Evolutionary conservation across 2,113 vertebrate species (phyloP), one percentile per base, ranked within the genome.

Genomic region (Sphaerodactylus townsendi): DNA sequence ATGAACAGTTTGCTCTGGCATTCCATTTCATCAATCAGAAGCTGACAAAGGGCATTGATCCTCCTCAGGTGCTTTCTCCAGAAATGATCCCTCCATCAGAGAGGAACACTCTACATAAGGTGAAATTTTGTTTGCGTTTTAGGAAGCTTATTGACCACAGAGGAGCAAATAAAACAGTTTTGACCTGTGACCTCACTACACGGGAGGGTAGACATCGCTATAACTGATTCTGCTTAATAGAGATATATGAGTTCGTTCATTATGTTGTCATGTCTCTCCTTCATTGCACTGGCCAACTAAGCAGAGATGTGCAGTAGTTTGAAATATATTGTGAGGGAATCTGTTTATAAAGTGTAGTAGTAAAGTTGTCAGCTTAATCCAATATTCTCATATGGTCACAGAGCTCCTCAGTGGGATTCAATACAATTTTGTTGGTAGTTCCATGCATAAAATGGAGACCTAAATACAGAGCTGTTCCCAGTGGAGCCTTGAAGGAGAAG

Each of bases 51-150:
- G 98, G 98, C 82, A 91, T 96, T 81, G 98, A 99, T 77, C 99
- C 98, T 82, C 99, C 99, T 79, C 98, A 98, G 84, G 94, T 84
- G 83, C 97, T 99, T 81, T 94, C 96, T 85, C 95, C 97, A 17
- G 99, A 99, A 76, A 99, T 99, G 99, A 96, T 99, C 82, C 99
- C 99, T 88, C 99, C 98, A 28, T 97, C 98, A 44, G 99, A 99
- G 90, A 97, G 97, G 70, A 92, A 94, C 35, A 93, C 80, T 77
- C 92, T 96, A 84, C 97, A 97, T 88, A 97, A 97, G 97, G 98
- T 98, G 95, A 96, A 92, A 77, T 72, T 73, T 68, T 46, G 1
- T 86, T 93, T 85, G 68, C 65, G 30, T 25, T 83, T 89, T 88
- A 59, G 76, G 25, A 65, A 48, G 48, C 14, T 30, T 81, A 30